Evolutionary conservation across 64 coral and sea anemone species (phyloP), one percentile per base, ranked within the genome.

Genomic region (Pocillopora damicornis): DNA sequence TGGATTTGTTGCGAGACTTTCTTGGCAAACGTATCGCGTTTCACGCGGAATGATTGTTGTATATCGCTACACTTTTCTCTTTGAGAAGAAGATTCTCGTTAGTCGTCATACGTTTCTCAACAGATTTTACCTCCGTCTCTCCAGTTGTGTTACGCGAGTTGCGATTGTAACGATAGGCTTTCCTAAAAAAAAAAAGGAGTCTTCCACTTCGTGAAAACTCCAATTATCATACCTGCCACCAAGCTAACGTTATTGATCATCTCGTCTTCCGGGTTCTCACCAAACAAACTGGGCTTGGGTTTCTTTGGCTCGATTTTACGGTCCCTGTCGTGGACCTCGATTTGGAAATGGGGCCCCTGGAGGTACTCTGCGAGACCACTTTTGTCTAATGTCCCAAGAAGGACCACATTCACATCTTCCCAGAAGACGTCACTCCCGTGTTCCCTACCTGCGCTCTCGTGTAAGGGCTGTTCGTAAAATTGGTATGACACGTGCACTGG

Each of bases 321-420:
- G 9, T 98, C 95, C 61, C 95, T 98, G 66, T 98, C 95, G 75
- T 94, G 95, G 60, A 98, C 92, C 75, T 98, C 95, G 67, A 98
- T 91, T 61, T 93, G 69, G 37, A 98, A 75, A 7, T 86, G 95
- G 6, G 95, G 95, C 16, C 95, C 95, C 18, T 89, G 92, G 11
- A 98, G 89, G 37, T 94, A 98, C 73, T 98, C 88, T 37, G 89
- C 85, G n/a, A 98, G 89, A 15, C 92, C 73, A 59, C 85, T 67
- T 74, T 98, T 98, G 37, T 98, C 88, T 56, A 98, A 86, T 35
- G 87, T 98, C 4, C 95, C 95, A 1, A 98, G 89, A 61, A 98
- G 83, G 61, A 94, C 93, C 10, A 99, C 97, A 80, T 95, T 92
- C 25, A 92, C 76, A 58, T 99, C 97, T 17, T 90, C 66, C 97